phyloP scores from a whole-genome alignment of 2,113 vertebrate genomes.

The Myrmophylax atrothorax region DNA sequence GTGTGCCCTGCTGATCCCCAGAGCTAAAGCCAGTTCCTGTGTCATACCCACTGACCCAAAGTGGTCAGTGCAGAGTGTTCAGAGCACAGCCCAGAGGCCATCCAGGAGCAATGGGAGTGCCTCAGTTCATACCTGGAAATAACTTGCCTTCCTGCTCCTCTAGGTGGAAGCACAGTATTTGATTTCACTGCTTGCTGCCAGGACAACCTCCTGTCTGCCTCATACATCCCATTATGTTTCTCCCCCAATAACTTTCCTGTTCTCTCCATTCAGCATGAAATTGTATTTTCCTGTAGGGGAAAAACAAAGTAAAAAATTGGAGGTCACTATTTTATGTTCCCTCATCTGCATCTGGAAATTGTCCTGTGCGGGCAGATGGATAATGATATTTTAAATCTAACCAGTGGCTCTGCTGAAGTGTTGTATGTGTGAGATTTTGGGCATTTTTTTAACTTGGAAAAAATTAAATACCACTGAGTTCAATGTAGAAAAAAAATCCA shows the following conservation, averaged over 20 bases:
- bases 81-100: neutral
- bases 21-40: neutral
- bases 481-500: neutral
- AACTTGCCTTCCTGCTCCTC: slow-evolving; percentile 16
- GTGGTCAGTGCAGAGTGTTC: neutral
- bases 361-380: neutral
- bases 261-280: neutral
- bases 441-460: neutral
- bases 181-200: neutral
- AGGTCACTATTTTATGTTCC: neutral
- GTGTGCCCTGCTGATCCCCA: fast-evolving
- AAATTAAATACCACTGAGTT: neutral
- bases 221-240: fast-evolving
- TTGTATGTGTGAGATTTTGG: fast-evolving
- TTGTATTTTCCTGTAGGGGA: neutral
- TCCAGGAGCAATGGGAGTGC: neutral
- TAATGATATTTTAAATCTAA: neutral
- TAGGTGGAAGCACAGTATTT: slow-evolving; percentile 61
- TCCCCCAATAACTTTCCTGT: neutral
- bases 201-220: neutral
- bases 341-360: neutral
- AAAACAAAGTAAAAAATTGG: neutral
- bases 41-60: neutral
- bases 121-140: neutral
- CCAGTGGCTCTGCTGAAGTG: neutral